phyloP scores from a whole-genome alignment of 2,797 vertebrate genomes.

The Myoxocephalus aenaeus region DNA sequence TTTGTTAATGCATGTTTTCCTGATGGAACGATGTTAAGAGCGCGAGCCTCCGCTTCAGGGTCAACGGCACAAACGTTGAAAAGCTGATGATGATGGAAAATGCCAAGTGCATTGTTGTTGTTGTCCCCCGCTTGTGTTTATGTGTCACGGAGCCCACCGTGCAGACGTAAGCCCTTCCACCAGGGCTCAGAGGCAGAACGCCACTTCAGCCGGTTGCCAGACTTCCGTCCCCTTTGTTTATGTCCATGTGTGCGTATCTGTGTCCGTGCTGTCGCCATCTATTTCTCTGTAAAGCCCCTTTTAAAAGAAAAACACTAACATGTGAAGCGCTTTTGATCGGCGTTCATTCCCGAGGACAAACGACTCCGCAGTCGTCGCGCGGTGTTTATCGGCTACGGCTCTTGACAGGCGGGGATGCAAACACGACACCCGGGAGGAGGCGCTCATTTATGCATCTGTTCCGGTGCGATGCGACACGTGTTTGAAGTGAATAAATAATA shows the following conservation, averaged over 20 bases:
- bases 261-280: slow-evolving; percentile 12
- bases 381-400: not conserved
- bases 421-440: not conserved
- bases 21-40: not conserved
- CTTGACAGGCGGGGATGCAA: not conserved
- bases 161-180: slow-evolving; percentile 7
- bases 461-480: no score
- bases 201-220: slow-evolving; percentile 20
- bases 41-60: not conserved
- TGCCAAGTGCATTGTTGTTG: slow-evolving; percentile 7
- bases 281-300: not conserved
- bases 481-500: not conserved
- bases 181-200: slow-evolving; percentile 21
- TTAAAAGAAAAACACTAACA: not conserved
- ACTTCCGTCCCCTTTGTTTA: slow-evolving; percentile 8
- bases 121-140: slow-evolving; percentile 11
- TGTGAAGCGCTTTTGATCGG: not conserved
- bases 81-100: not conserved
- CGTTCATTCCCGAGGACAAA: no score
- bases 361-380: no score
- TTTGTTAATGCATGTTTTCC: not conserved
- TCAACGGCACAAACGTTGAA: not conserved
- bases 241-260: not conserved
- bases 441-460: not conserved
- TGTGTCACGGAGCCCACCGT: slow-evolving; percentile 27